A percentile compares a stretch with the other conserved stretches of the same genome.
Conservation (phyloP, 2,797 vertebrate genomes). For the Galaxias olidus region DNA sequence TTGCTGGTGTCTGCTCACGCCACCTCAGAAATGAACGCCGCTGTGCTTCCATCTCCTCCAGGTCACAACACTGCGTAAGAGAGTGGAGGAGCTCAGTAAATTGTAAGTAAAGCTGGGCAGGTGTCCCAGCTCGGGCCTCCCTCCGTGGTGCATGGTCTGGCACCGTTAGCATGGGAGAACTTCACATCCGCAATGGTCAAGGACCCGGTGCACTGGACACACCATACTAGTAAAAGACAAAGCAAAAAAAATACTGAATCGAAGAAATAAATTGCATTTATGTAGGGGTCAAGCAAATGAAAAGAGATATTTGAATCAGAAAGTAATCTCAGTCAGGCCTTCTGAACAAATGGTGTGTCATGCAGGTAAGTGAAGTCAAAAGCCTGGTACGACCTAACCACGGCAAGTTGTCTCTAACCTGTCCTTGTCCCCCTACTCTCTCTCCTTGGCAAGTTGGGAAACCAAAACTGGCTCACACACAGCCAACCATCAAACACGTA, state of each 20-base stretch:
- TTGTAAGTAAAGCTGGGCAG: conserved; percentile 86
- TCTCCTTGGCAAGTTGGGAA: conserved; percentile 7
- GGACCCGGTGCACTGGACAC: neutral
- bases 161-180: conserved; percentile 67
- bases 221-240: neutral
- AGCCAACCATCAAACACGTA: neutral
- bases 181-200: neutral
- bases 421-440: neutral
- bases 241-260: neutral
- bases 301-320: no score
- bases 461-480: conserved; percentile 1
- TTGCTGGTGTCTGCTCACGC: neutral
- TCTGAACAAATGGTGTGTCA: neutral
- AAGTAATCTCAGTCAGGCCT: neutral
- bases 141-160: conserved; percentile 75
- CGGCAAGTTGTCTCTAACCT: neutral
- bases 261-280: no score
- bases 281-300: no score
- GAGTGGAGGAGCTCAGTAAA: conserved; percentile 98
- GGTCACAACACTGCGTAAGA: conserved; percentile 95
- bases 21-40: conserved; percentile 49
- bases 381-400: neutral
- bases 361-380: conserved; percentile 8
- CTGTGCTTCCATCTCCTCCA: conserved; percentile 82
- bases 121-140: conserved; percentile 32